A percentile compares a stretch with the other conserved stretches of the same genome.
Evolutionary conservation across 2,888 invertebrate genomes (phyloP).

Genomic region (Spatulosminthurus flaviceps): DNA sequence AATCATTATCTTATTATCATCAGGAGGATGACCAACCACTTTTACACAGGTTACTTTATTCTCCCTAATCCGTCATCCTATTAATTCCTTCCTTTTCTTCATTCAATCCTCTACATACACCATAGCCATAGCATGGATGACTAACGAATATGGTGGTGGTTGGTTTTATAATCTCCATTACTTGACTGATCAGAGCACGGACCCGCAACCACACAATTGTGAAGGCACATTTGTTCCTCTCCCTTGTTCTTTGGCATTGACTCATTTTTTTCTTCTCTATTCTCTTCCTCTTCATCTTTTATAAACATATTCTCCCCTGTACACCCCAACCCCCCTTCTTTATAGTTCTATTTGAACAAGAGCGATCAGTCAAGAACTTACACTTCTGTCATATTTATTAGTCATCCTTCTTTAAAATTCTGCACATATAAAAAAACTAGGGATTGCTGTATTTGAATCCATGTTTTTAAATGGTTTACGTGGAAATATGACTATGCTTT

Average conservation of each 20-base stretch:
- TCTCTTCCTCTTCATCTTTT: not conserved
- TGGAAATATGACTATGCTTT: no score
- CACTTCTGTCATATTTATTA: no score
- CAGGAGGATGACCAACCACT: constrained; percentile 45
- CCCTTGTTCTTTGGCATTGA: not conserved
- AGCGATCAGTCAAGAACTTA: no score
- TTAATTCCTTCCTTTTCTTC: constrained; percentile 32
- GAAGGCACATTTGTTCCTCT: not conserved
- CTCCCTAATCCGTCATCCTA: constrained; percentile 32
- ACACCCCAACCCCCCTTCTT: no score
- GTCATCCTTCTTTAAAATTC: no score
- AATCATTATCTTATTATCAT: constrained; percentile 44
- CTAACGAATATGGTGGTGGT: not conserved
- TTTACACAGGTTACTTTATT: constrained; percentile 33
- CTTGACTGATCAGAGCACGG: constrained; percentile 8
- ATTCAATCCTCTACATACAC: constrained; percentile 23
- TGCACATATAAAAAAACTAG: no score
- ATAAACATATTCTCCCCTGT: no score
- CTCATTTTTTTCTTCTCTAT: no score
- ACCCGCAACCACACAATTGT: not conserved
- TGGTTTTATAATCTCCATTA: not conserved
- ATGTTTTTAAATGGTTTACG: no score
- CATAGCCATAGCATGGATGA: no score
- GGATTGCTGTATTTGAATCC: no score
- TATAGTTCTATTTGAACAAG: no score